phyloP scores from a whole-genome alignment of 2,888 invertebrate genomes.

The Romanomermis culicivorax region DNA sequence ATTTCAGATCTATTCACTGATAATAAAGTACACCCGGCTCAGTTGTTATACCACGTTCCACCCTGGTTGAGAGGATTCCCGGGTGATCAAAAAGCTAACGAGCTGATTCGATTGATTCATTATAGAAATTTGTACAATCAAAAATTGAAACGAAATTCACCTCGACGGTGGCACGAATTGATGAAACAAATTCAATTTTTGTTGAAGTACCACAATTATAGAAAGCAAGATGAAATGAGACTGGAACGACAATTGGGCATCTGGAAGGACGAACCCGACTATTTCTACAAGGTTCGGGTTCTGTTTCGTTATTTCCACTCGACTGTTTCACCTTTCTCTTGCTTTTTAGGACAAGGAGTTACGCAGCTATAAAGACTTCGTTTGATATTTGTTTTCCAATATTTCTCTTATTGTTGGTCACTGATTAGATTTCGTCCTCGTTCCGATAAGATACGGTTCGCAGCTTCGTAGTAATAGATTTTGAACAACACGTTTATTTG shows the following conservation, averaged over 20 bases:
- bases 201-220: slow-evolving; percentile 26
- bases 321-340: background rate
- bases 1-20: slow-evolving; percentile 57
- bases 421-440: too few species aligned
- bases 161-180: slow-evolving; percentile 25
- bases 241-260: slow-evolving; percentile 24
- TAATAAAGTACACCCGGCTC: slow-evolving; percentile 56
- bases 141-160: slow-evolving; percentile 18
- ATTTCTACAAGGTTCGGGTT: slow-evolving; percentile 20
- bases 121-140: slow-evolving; percentile 15
- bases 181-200: slow-evolving; percentile 25
- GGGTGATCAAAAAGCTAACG: slow-evolving; percentile 40
- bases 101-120: slow-evolving; percentile 26
- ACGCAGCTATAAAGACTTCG: background rate
- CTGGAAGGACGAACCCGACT: slow-evolving; percentile 27
- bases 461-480: too few species aligned
- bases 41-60: slow-evolving; percentile 61
- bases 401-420: too few species aligned
- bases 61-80: slow-evolving; percentile 67
- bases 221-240: slow-evolving; percentile 25
- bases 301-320: too few species aligned
- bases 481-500: too few species aligned
- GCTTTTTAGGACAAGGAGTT: background rate
- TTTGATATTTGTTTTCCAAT: background rate
- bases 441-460: too few species aligned